These are phyloP conservation scores for Agrochola macilenta DNA, from an alignment of 2,888 invertebrate species.

Conservation along the genomic window DNA sequence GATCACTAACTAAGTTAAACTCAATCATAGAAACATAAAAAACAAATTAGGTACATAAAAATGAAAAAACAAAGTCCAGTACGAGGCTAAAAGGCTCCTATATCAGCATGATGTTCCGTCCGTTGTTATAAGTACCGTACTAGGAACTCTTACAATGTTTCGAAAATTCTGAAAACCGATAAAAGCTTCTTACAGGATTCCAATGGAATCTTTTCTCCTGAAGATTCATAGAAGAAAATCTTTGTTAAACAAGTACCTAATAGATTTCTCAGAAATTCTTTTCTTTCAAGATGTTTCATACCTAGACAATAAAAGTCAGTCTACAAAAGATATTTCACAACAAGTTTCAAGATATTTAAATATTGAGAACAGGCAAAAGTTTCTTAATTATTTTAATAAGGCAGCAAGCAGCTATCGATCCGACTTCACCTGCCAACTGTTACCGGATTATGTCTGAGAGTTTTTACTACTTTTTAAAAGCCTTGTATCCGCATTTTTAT, in stretches of 20 bases:
- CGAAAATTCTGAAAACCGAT: background rate
- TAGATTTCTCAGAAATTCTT: slow-evolving; percentile 20
- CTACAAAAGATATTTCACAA: slow-evolving; percentile 47
- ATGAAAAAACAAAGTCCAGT: background rate
- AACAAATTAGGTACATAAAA: background rate
- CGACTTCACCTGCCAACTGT: slow-evolving; percentile 82
- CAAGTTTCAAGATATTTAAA: slow-evolving; percentile 65
- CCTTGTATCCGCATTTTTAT: slow-evolving; percentile 76
- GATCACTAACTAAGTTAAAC: too few relatives aligned
- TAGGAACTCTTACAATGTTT: background rate
- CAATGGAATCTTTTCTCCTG: background rate
- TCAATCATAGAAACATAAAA: background rate
- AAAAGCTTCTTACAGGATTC: background rate
- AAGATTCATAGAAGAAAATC: slow-evolving; percentile 1
- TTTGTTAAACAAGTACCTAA: background rate
- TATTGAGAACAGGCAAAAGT: slow-evolving; percentile 67
- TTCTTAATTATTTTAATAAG: slow-evolving; percentile 80
- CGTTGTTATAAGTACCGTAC: background rate
- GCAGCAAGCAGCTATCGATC: slow-evolving; percentile 75
- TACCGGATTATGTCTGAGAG: slow-evolving; percentile 80
- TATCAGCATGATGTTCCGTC: background rate
- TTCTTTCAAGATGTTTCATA: background rate
- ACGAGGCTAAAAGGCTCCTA: background rate
- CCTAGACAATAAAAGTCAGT: slow-evolving; percentile 15
- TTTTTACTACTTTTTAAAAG: slow-evolving; percentile 89